Base-by-base conservation (phyloP, 2,888 invertebrate species). In the Plebejus anna region DNA sequence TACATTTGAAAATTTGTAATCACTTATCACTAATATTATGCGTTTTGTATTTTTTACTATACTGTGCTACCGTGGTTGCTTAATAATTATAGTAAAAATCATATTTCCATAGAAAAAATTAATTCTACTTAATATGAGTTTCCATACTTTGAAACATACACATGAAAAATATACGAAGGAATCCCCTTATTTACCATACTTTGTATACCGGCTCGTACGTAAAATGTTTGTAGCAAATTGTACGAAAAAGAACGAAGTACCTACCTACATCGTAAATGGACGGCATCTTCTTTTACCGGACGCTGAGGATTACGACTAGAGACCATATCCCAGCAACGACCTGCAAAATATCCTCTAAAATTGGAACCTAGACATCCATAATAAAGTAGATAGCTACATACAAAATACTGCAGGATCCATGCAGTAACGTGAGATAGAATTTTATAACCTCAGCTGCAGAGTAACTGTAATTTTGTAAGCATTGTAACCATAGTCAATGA, bases 311-410 rank as follows among this genome's bases (percentile, higher is more conserved):
- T 72, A 55, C 73, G 73, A 73, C 51, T 42, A 9, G 32, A 32
- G 55, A 51, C 32, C 51, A 73, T 28, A 28, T 28, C 73, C 36
- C 59, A 47, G 72, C 28, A 55, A 76, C 72, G 76, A 76, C 57
- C 76, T 76, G 72, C 76, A 47, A 72, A 72, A 61, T 7, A 76
- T 72, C 13, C 72, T 76, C 57, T 72, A 76, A 76, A 72, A 70
- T 72, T 76, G 70, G 66, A 76, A 38, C 28, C 70, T 22, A 70
- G 28, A 76, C 71, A 55, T 72, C 57, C 36, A 70, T 55, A 47
- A 42, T 57, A 61, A 70, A 76, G 28, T 16, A 36, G 70, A 38
- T 72, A 72, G 36, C 72, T 47, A n/a, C 55, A 55, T 55, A 38
- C 59, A n/a, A 57, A 32, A 76, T 42, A 61, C 32, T 66, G 66